Evolutionary conservation across 2,113 vertebrate genomes (phyloP).

Genomic region (Gulo gulo): DNA sequence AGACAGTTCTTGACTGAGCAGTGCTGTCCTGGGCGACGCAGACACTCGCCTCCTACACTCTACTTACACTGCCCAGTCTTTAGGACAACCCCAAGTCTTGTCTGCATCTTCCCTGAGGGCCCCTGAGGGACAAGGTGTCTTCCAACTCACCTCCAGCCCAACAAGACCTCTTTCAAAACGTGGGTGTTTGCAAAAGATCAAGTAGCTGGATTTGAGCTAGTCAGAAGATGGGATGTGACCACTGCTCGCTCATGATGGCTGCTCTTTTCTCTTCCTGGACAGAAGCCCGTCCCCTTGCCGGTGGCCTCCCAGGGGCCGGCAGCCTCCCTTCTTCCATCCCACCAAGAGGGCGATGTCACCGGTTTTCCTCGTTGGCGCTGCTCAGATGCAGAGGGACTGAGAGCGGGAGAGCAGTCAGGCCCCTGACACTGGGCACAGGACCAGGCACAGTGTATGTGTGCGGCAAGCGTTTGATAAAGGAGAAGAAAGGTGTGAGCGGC

Average conservation of each 20-base stretch:
- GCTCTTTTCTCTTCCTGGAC: background rate
- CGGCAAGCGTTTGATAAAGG: background rate
- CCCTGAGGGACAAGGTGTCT: fast-evolving
- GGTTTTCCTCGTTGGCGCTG: background rate
- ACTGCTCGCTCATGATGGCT: fast-evolving
- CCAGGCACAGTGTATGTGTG: fast-evolving
- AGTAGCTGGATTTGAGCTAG: fast-evolving
- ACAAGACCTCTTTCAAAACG: background rate
- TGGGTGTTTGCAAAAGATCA: background rate
- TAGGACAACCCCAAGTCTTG: background rate
- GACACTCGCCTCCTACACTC: background rate
- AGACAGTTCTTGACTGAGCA: background rate
- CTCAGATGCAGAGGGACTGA: background rate
- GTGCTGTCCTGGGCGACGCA: fast-evolving
- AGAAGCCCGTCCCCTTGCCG: background rate
- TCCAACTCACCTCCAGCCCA: background rate
- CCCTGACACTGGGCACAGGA: background rate
- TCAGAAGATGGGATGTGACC: background rate
- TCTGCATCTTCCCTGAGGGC: background rate
- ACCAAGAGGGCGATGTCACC: fast-evolving
- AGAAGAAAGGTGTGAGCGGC: fast-evolving
- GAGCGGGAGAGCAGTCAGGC: background rate
- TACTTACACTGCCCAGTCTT: background rate
- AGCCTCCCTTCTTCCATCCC: fast-evolving
- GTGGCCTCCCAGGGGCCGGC: fast-evolving